These are phyloP conservation scores for Morus bassanus DNA, from an alignment of 2,797 vertebrate species.

Conservation along the genomic window DNA sequence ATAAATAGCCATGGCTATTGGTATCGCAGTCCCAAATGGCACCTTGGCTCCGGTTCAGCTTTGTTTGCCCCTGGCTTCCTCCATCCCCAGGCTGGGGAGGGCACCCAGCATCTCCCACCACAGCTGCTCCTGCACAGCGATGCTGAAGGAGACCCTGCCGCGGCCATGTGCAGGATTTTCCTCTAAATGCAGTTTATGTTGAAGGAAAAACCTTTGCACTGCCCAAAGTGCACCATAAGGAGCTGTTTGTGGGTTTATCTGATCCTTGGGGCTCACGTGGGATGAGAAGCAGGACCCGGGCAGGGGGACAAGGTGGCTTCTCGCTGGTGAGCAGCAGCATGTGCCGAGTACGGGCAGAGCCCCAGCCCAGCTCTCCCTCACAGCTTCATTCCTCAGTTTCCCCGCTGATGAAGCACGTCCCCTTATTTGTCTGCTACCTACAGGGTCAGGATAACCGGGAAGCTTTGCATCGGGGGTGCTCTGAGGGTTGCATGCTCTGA, in stretches of 20 bases:
- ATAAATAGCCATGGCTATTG: rapidly evolving
- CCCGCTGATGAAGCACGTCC: neutral
- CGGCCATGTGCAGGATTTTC: rapidly evolving
- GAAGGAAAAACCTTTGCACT: neutral
- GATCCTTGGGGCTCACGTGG: rapidly evolving
- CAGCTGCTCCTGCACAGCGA: rapidly evolving
- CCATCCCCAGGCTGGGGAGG: neutral
- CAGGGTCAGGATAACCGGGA: rapidly evolving
- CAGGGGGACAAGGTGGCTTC: neutral
- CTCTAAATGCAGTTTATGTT: rapidly evolving
- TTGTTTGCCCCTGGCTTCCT: rapidly evolving
- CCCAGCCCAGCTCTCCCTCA: neutral
- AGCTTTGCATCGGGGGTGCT: rapidly evolving
- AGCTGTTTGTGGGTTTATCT: neutral
- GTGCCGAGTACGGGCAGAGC: rapidly evolving
- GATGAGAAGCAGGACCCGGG: neutral
- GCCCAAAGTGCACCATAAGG: rapidly evolving
- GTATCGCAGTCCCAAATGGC: neutral
- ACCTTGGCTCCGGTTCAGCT: rapidly evolving
- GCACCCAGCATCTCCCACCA: neutral
- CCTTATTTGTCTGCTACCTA: rapidly evolving
- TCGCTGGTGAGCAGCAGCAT: neutral
- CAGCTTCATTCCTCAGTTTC: neutral
- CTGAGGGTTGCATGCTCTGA: rapidly evolving
- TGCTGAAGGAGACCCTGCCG: neutral